Base-by-base conservation (phyloP, 2,797 vertebrate genomes). In the Hippoglossus hippoglossus region DNA sequence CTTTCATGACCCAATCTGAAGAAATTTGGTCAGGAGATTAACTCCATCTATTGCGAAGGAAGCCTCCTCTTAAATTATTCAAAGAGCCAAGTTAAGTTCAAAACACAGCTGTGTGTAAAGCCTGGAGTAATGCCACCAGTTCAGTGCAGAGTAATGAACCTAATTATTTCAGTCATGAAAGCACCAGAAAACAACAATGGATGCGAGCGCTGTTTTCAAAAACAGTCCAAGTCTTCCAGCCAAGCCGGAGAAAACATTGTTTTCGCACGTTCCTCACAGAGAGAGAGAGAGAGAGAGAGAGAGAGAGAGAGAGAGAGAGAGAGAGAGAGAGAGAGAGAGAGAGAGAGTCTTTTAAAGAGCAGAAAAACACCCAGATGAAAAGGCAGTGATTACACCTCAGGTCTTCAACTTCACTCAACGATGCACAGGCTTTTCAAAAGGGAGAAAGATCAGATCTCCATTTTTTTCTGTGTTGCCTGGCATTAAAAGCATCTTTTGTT, bases 131-230 rank as follows among this genome's bases (percentile, higher is more conserved):
- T 74, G 72, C 73, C 81, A 74, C 50, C 58, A 68, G 49, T 67
- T 79, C 61, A 69, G 52, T 75, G 68, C 68, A 71, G 67, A 18
- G 18, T 56, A 81, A 88, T 63, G 18, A 73, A 76, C 60, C 73
- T 66, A 76, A 87, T 84, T 84, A 89, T 83, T 72, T 73, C 25
- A 60, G 66, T 52, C 75, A 71, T 66, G 46, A 80, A 85, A 66
- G 67, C 39, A 50, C 19, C 15, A 52, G 68, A 67, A 76, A 75
- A 67, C 28, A 82, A 64, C 61, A 79, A 54, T 34, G 59, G 65
- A 73, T 3, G 19, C 51, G 4, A 39, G 26, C 15, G 51, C 28
- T 55, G 36, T 69, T 79, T 75, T 55, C 26, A 65, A 63, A 63
- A 68, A 36, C 52, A 15, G 56, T 60, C 34, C 46, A 67, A 68